A percentile compares a stretch with the other conserved stretches of the same genome.
phyloP scores from a whole-genome alignment of 1,140 invertebrate genomes.

The Pteromalus puparum region DNA sequence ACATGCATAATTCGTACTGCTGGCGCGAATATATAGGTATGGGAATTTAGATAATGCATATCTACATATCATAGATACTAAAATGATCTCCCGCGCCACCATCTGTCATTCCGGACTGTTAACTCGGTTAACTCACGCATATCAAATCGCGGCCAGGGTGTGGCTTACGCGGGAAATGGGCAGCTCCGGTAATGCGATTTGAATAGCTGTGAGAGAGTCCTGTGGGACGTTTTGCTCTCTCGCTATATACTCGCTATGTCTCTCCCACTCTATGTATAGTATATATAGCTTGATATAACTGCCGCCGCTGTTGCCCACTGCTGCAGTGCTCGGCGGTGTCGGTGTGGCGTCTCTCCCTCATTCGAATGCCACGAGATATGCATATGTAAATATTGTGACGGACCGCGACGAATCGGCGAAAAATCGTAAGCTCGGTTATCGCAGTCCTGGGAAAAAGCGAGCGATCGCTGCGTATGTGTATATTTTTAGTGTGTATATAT shows the following conservation, averaged over 20 bases:
- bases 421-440: constrained; percentile 19
- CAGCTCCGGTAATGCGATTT: constrained; percentile 51
- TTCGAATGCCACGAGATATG: constrained; percentile 45
- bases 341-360: constrained; percentile 4
- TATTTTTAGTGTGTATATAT: neutral
- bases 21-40: neutral
- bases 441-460: constrained; percentile 27
- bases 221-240: constrained; percentile 47
- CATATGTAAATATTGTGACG: constrained; percentile 55
- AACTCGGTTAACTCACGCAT: constrained; percentile 51
- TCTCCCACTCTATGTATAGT: neutral
- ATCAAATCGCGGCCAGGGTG: constrained; percentile 47
- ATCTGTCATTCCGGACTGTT: constrained; percentile 54
- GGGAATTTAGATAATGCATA: constrained; percentile 49
- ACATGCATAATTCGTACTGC: neutral
- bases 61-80: constrained; percentile 47
- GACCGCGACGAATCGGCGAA: constrained; percentile 47
- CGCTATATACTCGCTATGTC: neutral
- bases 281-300: neutral
- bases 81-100: constrained; percentile 42
- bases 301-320: too few species aligned
- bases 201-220: constrained; percentile 45
- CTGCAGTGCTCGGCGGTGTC: neutral
- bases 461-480: neutral
- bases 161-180: constrained; percentile 36